phyloP scores from a whole-genome alignment of 2,113 vertebrate species.

The Ctenodactylus gundi region DNA sequence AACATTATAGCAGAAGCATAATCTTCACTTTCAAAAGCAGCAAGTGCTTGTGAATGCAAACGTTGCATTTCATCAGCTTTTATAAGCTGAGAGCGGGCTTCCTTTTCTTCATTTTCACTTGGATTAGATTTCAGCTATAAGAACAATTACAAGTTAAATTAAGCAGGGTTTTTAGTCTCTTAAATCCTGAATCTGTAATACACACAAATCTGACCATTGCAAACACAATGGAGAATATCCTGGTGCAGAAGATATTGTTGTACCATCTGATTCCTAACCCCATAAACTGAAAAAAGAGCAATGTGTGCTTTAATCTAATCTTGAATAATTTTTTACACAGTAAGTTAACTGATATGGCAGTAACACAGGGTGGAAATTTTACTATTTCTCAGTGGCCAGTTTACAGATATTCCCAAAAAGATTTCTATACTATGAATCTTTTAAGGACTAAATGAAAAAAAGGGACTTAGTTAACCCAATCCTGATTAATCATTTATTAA shows the following conservation, averaged over 20 bases:
- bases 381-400: slow-evolving; percentile 48
- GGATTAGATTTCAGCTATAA: slow-evolving; percentile 94
- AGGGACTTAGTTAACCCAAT: neutral
- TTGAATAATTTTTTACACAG: neutral
- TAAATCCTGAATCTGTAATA: neutral
- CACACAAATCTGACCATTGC: neutral
- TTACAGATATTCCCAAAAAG: slow-evolving; percentile 70
- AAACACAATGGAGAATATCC: neutral
- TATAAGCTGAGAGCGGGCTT: slow-evolving; percentile 91
- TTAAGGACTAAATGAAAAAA: neutral
- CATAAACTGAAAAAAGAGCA: neutral
- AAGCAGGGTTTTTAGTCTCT: slow-evolving; percentile 35
- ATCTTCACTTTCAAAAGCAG: slow-evolving; percentile 86
- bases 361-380: neutral
- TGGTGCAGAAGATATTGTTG: too few relatives aligned
- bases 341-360: neutral
- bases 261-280: too few relatives aligned
- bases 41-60: slow-evolving; percentile 86
- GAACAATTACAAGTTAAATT: slow-evolving; percentile 60
- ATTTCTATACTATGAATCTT: slow-evolving; percentile 77
- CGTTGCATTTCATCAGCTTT: slow-evolving; percentile 95
- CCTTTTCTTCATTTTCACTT: slow-evolving; percentile 90
- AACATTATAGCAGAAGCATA: slow-evolving; percentile 86
- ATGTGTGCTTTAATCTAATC: neutral
- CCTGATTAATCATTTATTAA: neutral